Base-by-base conservation (phyloP, 2,113 vertebrate species). In the Brachypteracias leptosomus region DNA sequence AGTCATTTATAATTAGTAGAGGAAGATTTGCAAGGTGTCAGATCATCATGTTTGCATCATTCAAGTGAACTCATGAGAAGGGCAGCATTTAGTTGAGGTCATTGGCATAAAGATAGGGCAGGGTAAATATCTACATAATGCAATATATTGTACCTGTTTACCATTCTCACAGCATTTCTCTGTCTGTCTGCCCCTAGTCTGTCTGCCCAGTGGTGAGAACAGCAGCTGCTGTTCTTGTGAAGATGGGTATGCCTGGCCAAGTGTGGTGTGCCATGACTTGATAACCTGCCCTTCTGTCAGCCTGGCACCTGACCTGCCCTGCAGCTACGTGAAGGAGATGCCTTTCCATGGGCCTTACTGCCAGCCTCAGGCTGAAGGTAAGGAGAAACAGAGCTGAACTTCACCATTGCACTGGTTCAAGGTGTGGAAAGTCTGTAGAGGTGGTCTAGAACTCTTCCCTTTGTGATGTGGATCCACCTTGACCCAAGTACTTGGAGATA, bases 201-300 rank as follows among this genome's bases (percentile, higher is more conserved):
- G 98, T 65, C 95, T 33, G 51, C 70, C 94, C 78, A 38, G 38
- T 49, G 92, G 72, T 35, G 89, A 87, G 52, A 91, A 92, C 2
- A 74, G 51, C 36, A 57, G 90, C 54, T 85, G 91, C 59, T 98
- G 98, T 68, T 97, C 85, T 52, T 98, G 98, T 40, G 98, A 97
- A 81, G 19, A 40, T 47, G 97, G 97, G 17, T 97, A 98, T 4
- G 57, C 44, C 66, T 98, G 98, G 98, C 97, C 97, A 2, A 88
- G 33, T 29, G 63, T 33, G 0, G 52, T 19, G 12, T 98, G 97
- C 26, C n/a, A 65, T 46, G 92, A 68, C 29, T n/a, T 47, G 44
- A 28, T 65, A 33, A 77, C 88, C 55, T 98, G 97, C 61, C 85
- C 83, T 71, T 57, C 44, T 13, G 11, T 1, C 28, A 47, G 59